Evolutionary conservation across 35 echinoderm and acorn worm genomes (phyloP).

Genomic region (Acanthaster planci): DNA sequence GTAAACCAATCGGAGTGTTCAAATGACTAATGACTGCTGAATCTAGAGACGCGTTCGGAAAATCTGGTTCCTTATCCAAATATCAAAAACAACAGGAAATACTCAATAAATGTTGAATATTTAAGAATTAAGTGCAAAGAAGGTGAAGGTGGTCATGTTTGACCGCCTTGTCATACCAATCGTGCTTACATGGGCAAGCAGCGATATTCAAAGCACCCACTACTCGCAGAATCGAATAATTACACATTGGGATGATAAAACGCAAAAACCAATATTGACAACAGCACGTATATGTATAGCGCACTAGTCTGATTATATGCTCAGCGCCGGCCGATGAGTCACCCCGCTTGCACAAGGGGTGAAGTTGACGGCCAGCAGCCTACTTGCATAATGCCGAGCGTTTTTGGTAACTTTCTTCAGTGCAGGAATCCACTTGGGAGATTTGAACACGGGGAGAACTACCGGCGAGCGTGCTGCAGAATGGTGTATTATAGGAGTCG

Average conservation of each 20-base stretch:
- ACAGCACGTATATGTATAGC: not conserved
- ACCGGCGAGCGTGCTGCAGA: too few relatives aligned
- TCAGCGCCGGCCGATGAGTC: not conserved
- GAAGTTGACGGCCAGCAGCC: too few relatives aligned
- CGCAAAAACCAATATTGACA: slow-evolving; percentile 4
- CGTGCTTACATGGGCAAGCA: not conserved
- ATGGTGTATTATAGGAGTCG: too few relatives aligned
- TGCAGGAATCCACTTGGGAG: slow-evolving; percentile 4
- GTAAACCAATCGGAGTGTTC: too few relatives aligned
- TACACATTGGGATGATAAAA: not conserved
- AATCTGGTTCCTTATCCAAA: too few relatives aligned
- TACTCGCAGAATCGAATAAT: too few relatives aligned
- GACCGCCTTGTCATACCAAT: not conserved
- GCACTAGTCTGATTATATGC: slow-evolving; percentile 2
- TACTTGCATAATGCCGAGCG: not conserved
- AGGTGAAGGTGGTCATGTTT: not conserved
- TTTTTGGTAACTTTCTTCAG: not conserved
- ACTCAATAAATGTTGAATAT: too few relatives aligned
- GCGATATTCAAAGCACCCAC: not conserved
- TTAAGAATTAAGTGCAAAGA: too few relatives aligned
- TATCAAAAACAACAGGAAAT: too few relatives aligned
- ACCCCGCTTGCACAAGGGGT: not conserved
- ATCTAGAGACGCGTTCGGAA: too few relatives aligned
- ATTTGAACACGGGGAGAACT: too few relatives aligned
- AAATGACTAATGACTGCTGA: too few relatives aligned